Base-by-base conservation (phyloP, 1,140 invertebrate species). In the Hydropsyche tenuis region DNA sequence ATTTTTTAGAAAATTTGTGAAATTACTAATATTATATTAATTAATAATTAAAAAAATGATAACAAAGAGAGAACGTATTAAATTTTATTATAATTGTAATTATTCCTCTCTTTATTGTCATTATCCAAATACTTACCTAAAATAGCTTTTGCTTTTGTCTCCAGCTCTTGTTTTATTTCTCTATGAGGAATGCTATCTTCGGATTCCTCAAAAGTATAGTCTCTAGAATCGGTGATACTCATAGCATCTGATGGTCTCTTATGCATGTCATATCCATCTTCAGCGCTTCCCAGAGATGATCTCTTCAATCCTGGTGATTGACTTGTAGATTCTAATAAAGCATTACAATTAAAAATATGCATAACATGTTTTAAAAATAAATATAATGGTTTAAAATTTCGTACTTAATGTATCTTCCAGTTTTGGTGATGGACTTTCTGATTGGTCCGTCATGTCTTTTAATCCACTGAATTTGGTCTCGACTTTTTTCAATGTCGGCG, bases 141-240 rank as follows among this genome's bases (percentile, higher is more conserved):
- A 14, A 77, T 74, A 20, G 69, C 75, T 45, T 73, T 74, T 3
- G 74, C 74, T 62, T 45, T 74, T 11, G 25, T 76, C 62, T 73
- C 76, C 9, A 65, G 14, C 6, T 78, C 75, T 48, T 76, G 75
- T 42, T 74, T 73, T 5, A 22, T 83, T 81, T 11, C 81, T 65
- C 23, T 53, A 12, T 66, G 69, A 1, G 76, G 76, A 68, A 85
- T 85, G 71, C 84, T 84, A 72, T 86, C 85, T 80, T 86, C 85
- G 3, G 85, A 86, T 78, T 86, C 85, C 78, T 86, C 85, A 76
- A 86, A 86, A 1, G 85, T 86, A 72, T 86, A 86, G 77, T 86
- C 85, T 77, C 81, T 81, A 0, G 85, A 86, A 77, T 86, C 84
- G 65, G 84, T 85, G 16, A 86, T 72, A 75, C 84, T 85, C 43